Base-by-base conservation (phyloP, 2,888 invertebrate genomes). In the Macaria notata region DNA sequence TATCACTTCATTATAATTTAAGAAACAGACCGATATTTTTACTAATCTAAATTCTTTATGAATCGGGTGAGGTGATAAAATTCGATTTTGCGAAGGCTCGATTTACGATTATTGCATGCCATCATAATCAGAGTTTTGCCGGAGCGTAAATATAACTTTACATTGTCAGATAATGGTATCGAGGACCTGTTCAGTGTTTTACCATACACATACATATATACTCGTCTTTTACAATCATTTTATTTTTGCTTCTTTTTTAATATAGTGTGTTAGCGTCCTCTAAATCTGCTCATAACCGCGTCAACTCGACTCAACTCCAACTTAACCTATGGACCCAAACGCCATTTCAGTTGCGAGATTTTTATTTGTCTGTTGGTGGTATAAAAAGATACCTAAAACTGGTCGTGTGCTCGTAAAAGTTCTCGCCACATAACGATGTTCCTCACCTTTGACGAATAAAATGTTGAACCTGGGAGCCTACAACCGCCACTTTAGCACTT, bases 331-430 rank as follows among this genome's bases (percentile, higher is more conserved):
- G 70, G 72, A 71, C 72, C 65, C 56, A 70, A 70, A 72, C 64
- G 53, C 58, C 61, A 71, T 78, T 75, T 61, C 58, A 66, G 64
- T 63, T 59, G 64, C 62, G 64, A 69, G 70, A 68, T 71, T 78
- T 19, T 81, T 76, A 72, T 77, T 77, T 74, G 70, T 66, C 57
- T 65, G 59, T 62, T 62, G 76, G 70, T 67, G 68, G 71, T 72
- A 77, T 78, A 77, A 81, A 77, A 79, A 75, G 29, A 69, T 72
- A 67, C 60, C 68, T 75, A 67, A 77, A 78, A 73, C 74, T 71
- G 76, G 75, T 75, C 73, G 67, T 59, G 54, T 62, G 76, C 69
- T 81, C 83, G 81, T 83, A 82, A 83, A 81, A 79, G 72, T 69
- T 65, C 73, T 76, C 74, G 75, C 76, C 72, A 70, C 73, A 75